Evolutionary conservation across 2,888 invertebrate species (phyloP), one percentile per base, ranked within the genome.

Genomic region (Philhelius pedissequus): DNA sequence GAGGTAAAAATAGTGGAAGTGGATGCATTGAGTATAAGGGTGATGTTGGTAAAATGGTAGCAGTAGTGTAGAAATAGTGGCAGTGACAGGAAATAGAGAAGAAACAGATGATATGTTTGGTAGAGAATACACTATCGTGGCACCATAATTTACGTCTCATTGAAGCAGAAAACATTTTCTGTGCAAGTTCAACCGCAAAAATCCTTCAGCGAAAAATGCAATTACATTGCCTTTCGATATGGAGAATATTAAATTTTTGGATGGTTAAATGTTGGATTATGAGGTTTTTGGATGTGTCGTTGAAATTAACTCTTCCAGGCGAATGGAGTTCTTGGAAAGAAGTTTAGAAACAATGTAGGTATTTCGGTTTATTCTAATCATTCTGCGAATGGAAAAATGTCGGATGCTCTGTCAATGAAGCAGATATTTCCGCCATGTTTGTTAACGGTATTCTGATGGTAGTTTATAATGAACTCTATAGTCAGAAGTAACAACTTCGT

Each of bases 91-190:
- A 54, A 56, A 15, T 1, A 27, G 15, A 15, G 32, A 25, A 38
- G 66, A 64, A 56, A 6, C 0, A 54, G 58, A 54, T 40, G 38
- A 54, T 27, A 54, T 30, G 62, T 25, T 22, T n/a, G 30, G 25
- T 15, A 30, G 54, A 58, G 3, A 25, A 25, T 5, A 22, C 15
- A 50, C 27, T 35, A 4, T 27, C 25, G 15, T 11, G 2, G 3
- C 45, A 43, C 9, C 54, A 62, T 54, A 30, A 20, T 58, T 38
- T 52, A 54, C 45, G 62, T 78, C 62, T 64, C 82, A 64, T 73
- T 83, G 82, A 78, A 83, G 78, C 68, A 68, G 73, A 83, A 82
- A 77, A 64, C 54, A 78, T 73, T 78, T 69, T 73, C 56, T 50
- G 40, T 73, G 78, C 58, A 78, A 78, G 32, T 78, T 83, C 82